Base-by-base conservation (phyloP, 1,140 invertebrate species). In the Rhagoletis pomonella region DNA sequence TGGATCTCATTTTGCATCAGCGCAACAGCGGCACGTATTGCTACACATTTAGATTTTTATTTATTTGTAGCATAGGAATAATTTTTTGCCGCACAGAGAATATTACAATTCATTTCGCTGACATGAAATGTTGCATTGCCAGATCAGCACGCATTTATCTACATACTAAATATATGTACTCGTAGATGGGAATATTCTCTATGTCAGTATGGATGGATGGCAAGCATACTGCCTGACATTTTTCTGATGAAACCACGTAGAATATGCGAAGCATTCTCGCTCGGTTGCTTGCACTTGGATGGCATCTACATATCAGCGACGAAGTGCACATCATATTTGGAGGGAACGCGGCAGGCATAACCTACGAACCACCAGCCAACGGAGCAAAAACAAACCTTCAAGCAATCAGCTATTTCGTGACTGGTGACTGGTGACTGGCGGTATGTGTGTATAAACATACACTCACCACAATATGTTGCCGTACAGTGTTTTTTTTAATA, bases 161-260 rank as follows among this genome's bases (percentile, higher is more conserved):
- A 50, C 69, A 77, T 77, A 10, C n/a, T 12, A 50, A 19, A 62
- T 17, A 62, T 62, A 12, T 55, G 7, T 7, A 77, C 4, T 17
- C n/a, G n/a, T n/a, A n/a, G n/a, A n/a, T 29, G 29, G 29, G 29
- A 29, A 29, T 29, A 29, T 29, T 29, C 29, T 29, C 29, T 29
- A 29, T 29, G 29, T 29, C 29, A 1, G 29, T 29, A 29, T 29
- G 29, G 29, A 29, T 29, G 29, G 29, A 12, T 55, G 0, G 0
- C 47, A 29, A 19, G 19, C 47, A 81, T 81, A 29, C 47, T n/a
- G 47, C 17, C 47, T 58, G 47, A 81, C n/a, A 81, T 55, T 81
- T 81, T 81, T 81, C 47, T 19, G 73, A 81, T 81, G 47, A 81
- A 81, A 81, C 47, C 73, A 81, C 47, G 73, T 81, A 55, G 73